Conservation (phyloP, 2,113 vertebrate genomes). For the Tachycineta bicolor region DNA sequence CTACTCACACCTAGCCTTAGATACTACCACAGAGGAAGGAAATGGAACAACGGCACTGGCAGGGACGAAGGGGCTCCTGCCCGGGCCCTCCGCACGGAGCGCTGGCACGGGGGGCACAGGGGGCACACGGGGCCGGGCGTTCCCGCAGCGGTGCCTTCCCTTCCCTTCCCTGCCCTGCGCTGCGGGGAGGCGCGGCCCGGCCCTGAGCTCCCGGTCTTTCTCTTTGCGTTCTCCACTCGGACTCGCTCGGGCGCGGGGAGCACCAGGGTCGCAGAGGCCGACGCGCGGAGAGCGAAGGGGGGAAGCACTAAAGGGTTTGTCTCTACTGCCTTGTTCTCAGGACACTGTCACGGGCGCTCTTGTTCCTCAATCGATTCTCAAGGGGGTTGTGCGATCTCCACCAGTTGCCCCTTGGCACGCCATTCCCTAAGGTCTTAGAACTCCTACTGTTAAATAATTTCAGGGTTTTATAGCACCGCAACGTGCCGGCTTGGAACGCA, state of each 20-base stretch:
- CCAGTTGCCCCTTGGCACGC: not conserved
- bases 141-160: not conserved
- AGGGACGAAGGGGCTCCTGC: not conserved
- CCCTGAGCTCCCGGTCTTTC: not conserved
- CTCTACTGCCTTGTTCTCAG: slow-evolving; percentile 25
- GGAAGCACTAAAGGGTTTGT: slow-evolving; percentile 1
- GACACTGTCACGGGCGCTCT: slow-evolving; percentile 28
- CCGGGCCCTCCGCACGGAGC: not conserved
- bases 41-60: slow-evolving; percentile 46
- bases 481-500: not conserved
- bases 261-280: not conserved
- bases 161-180: not conserved
- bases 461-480: not conserved
- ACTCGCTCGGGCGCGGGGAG: not conserved
- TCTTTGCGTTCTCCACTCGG: not conserved
- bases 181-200: not conserved
- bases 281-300: not conserved
- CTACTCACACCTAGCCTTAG: slow-evolving; percentile 78
- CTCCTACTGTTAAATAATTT: not conserved
- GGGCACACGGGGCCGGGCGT: not conserved
- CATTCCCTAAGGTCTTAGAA: not conserved
- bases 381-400: not conserved
- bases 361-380: not conserved
- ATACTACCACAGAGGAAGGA: slow-evolving; percentile 66
- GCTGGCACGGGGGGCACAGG: not conserved